These are phyloP conservation scores for Mionectes olivaceus DNA, from an alignment of 2,797 vertebrate species.

Conservation along the genomic window DNA sequence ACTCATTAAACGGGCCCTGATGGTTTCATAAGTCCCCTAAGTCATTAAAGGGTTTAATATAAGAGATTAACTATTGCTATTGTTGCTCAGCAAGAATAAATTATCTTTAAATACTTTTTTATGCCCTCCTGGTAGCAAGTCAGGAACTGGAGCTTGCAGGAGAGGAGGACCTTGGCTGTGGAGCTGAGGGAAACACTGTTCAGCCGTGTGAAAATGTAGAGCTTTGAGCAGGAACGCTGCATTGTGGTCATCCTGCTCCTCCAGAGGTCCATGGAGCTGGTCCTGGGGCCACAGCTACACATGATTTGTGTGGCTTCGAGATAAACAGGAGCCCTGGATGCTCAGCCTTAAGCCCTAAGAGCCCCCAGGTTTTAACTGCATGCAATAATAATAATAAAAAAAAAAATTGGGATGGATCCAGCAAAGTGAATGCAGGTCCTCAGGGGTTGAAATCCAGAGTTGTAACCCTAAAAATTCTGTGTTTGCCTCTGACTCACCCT, in stretches of 20 bases:
- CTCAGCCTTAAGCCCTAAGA: background rate
- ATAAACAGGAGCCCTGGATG: background rate
- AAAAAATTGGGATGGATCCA: background rate
- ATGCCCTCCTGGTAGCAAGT: background rate
- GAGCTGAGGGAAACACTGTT: background rate
- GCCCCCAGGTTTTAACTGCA: background rate
- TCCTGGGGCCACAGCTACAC: background rate
- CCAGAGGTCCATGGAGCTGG: background rate
- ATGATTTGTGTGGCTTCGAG: background rate
- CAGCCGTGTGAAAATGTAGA: background rate
- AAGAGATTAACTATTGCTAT: slow-evolving; percentile 18
- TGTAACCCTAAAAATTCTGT: background rate
- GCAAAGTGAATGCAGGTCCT: background rate
- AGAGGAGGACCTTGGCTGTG: background rate
- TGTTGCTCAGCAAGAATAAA: slow-evolving; percentile 22
- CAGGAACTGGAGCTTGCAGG: background rate
- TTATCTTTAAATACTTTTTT: slow-evolving; percentile 38
- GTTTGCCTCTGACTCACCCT: background rate
- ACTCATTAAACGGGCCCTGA: slow-evolving; percentile 45
- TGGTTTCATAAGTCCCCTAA: slow-evolving; percentile 58
- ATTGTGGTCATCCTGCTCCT: fast-evolving
- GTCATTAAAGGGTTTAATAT: slow-evolving; percentile 18
- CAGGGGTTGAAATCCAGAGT: background rate
- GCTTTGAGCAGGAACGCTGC: background rate
- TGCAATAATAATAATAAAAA: background rate